Evolutionary conservation across 2,113 vertebrate species (phyloP).

Genomic region (Pygathrix nemaeus): DNA sequence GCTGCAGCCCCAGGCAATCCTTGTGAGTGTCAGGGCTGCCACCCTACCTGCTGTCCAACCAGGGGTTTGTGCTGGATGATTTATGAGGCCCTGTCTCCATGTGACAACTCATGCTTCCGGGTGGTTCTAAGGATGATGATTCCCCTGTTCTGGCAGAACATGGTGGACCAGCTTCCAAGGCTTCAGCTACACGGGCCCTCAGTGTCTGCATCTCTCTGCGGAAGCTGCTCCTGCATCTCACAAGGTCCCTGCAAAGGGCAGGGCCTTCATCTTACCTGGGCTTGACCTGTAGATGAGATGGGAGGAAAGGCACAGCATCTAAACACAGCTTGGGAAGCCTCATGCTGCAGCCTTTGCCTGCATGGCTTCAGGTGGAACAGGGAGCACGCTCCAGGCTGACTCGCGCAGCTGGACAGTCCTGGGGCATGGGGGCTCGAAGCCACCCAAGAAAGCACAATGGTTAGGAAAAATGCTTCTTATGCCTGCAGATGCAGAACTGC

Average conservation of each 20-base stretch:
- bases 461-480: background rate
- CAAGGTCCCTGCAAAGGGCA: too few relatives aligned
- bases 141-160: background rate
- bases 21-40: too few relatives aligned
- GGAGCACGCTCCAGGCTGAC: background rate
- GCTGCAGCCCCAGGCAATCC: background rate
- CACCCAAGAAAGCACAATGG: background rate
- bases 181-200: background rate
- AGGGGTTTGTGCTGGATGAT: background rate
- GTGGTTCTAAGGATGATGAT: background rate
- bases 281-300: background rate
- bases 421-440: background rate
- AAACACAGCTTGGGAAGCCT: background rate
- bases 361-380: fast-evolving
- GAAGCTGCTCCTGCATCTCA: background rate
- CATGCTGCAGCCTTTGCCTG: background rate
- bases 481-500: background rate
- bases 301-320: background rate
- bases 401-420: background rate
- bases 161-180: background rate
- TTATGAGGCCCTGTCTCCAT: background rate
- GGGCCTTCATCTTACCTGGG: background rate
- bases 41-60: fast-evolving
- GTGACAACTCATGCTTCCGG: background rate
- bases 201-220: background rate